Conservation (phyloP, 2,888 invertebrate species). For the Liopterus haemorrhoidalis region DNA sequence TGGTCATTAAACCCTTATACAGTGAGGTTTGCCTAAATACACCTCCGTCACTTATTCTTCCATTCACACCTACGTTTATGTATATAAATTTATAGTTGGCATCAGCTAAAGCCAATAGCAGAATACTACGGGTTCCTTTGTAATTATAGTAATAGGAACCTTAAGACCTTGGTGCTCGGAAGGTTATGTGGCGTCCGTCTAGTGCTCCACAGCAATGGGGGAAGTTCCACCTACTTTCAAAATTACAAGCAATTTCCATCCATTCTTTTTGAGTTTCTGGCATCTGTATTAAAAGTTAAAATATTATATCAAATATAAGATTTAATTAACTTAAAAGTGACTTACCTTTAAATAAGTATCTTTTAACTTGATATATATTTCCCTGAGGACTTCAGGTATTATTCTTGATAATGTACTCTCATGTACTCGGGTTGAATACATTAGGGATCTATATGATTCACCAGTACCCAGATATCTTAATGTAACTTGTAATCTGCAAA, state of each 20-base stretch:
- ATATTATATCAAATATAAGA: background rate
- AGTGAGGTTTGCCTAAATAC: conserved; percentile 7
- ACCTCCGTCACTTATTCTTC: conserved; percentile 29
- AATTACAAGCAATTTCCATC: conserved; percentile 28
- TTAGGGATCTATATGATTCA: conserved; percentile 16
- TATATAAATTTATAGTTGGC: conserved; percentile 31
- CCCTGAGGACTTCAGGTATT: conserved; percentile 31
- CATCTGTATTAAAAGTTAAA: conserved; percentile 15
- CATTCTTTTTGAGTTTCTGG: conserved; percentile 30
- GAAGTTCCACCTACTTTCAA: conserved; percentile 32
- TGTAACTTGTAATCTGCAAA: conserved; percentile 11
- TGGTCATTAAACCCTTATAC: background rate
- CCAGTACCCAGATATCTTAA: conserved; percentile 18
- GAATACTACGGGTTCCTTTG: conserved; percentile 31
- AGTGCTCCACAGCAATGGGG: conserved; percentile 31
- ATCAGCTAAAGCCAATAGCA: conserved; percentile 31
- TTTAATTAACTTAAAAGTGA: background rate
- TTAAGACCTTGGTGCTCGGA: conserved; percentile 14
- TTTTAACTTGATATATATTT: conserved; percentile 32
- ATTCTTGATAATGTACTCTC: conserved; percentile 30
- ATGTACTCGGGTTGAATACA: conserved; percentile 20
- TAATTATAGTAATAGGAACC: conserved; percentile 33
- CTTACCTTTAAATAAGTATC: conserved; percentile 8
- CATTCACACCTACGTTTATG: conserved; percentile 33
- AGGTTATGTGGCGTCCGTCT: conserved; percentile 30